These are phyloP conservation scores for Apodemia mormo DNA, from an alignment of 2,888 invertebrate genomes.

Conservation along the genomic window DNA sequence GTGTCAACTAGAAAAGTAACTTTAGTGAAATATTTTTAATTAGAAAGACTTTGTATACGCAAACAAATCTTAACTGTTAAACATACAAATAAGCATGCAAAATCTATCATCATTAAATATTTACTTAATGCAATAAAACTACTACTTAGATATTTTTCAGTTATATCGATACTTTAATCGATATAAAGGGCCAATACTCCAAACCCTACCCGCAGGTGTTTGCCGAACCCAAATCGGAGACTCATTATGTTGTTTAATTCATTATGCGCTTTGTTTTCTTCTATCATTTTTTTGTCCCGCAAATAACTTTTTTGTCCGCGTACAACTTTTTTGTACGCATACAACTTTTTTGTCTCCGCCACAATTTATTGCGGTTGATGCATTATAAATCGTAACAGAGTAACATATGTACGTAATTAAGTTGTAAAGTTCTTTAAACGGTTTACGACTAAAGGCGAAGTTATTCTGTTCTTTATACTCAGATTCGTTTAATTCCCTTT, in stretches of 20 bases:
- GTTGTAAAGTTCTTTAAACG: conserved; percentile 67
- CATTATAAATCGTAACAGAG: conserved; percentile 71
- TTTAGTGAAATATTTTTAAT: too few species aligned
- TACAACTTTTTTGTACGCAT: neutral
- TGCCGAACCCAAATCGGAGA: conserved; percentile 51
- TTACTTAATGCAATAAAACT: neutral
- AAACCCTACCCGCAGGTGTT: conserved; percentile 63
- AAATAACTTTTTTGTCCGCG: conserved; percentile 56
- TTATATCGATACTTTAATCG: neutral
- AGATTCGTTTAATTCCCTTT: conserved; percentile 52
- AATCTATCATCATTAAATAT: too few species aligned
- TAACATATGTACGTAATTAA: conserved; percentile 80
- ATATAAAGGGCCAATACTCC: neutral
- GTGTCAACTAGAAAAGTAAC: too few species aligned
- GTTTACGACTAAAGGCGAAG: conserved; percentile 59
- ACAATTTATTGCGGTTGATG: conserved; percentile 69
- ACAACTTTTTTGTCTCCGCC: conserved; percentile 45
- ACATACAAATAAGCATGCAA: too few species aligned
- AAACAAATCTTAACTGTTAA: too few species aligned
- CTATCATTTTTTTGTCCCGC: conserved; percentile 62
- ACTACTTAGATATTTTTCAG: neutral
- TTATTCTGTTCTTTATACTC: conserved; percentile 43
- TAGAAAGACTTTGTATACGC: too few species aligned
- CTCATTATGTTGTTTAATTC: conserved; percentile 77
- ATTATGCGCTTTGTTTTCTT: conserved; percentile 79